phyloP scores from a whole-genome alignment of 2,113 vertebrate genomes.

The Oryzias melastigma region DNA sequence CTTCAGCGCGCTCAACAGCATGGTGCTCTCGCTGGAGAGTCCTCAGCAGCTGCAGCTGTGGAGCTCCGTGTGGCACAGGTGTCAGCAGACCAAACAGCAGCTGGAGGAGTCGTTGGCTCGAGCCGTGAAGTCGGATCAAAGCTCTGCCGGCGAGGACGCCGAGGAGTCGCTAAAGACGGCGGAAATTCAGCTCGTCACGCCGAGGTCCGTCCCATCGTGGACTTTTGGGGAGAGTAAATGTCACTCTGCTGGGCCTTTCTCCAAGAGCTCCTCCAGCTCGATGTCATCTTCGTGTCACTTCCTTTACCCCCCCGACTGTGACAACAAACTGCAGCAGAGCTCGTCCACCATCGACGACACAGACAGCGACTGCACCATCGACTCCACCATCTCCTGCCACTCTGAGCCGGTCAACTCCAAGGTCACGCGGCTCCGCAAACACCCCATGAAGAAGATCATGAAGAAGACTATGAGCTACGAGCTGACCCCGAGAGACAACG shows the following conservation, averaged over 20 bases:
- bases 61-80: constrained; percentile 74
- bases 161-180: constrained; percentile 7
- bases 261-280: constrained; percentile 51
- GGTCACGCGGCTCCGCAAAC: constrained; percentile 70
- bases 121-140: constrained; percentile 6
- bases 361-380: constrained; percentile 77
- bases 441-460: constrained; percentile 84
- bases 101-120: constrained; percentile 69
- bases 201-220: constrained; percentile 9
- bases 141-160: background rate
- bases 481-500: constrained; percentile 39
- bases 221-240: constrained; percentile 56
- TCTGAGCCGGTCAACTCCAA: constrained; percentile 72
- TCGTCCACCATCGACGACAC: constrained; percentile 71
- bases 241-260: constrained; percentile 47
- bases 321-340: constrained; percentile 53
- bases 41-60: constrained; percentile 70
- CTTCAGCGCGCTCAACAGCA: constrained; percentile 73
- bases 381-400: constrained; percentile 73
- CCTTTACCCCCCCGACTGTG: constrained; percentile 48
- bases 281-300: constrained; percentile 55
- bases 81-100: constrained; percentile 70
- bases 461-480: constrained; percentile 81
- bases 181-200: constrained; percentile 7
- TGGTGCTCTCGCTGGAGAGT: constrained; percentile 69